Evolutionary conservation across 1,140 invertebrate genomes (phyloP).

Genomic region (Ptiloglossa arizonensis): DNA sequence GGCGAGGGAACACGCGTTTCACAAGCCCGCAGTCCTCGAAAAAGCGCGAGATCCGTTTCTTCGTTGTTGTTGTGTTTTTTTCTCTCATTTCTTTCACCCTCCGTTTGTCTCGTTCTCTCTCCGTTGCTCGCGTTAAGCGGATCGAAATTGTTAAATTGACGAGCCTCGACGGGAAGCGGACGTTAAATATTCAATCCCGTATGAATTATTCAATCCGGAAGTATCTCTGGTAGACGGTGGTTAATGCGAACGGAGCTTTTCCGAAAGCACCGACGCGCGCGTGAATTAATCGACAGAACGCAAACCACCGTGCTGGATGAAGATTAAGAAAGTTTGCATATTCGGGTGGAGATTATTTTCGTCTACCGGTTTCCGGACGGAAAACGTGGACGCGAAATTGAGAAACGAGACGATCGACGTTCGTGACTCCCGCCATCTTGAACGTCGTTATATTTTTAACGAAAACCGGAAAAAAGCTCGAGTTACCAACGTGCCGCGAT

Average conservation of each 20-base stretch:
- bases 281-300: not conserved
- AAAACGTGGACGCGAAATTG: not conserved
- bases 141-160: constrained; percentile 42
- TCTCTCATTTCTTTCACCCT: not conserved
- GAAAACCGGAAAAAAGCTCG: not conserved
- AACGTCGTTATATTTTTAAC: not conserved
- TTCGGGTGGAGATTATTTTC: not conserved
- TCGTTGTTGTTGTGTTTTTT: not conserved
- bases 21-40: constrained; percentile 27
- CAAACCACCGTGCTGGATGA: not conserved
- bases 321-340: not conserved
- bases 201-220: constrained; percentile 38
- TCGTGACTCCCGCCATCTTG: not conserved
- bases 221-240: not conserved
- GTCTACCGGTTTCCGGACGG: not conserved
- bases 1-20: constrained; percentile 22
- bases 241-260: not conserved
- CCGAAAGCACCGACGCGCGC: not conserved
- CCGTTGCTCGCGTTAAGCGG: constrained; percentile 22
- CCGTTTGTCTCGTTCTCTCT: not conserved
- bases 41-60: constrained; percentile 31
- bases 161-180: not conserved
- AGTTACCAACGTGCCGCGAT: not conserved
- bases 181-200: constrained; percentile 39
- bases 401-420: not conserved